Base-by-base conservation (phyloP, 2,797 vertebrate species). In the Chromis chromis region DNA sequence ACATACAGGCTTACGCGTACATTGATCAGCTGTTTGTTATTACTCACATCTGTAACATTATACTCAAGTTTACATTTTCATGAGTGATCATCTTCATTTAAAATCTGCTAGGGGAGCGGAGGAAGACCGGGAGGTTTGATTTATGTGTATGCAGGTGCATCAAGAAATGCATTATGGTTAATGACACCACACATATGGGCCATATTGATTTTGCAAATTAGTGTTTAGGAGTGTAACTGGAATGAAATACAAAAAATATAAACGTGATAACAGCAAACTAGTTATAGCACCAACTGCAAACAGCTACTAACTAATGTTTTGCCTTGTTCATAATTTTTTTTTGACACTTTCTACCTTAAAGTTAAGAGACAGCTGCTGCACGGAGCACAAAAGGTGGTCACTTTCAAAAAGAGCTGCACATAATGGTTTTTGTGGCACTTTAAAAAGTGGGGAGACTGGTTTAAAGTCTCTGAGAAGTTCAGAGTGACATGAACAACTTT, bases 401-500 rank as follows among this genome's bases (percentile, higher is more conserved):
- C 64, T 70, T 75, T 61, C 12, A 36, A 74, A 83, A 76, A 54
- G 31, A 70, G 69, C 70, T 64, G 49, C 62, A 64, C 44, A 69
- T 53, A 58, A 36, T 56, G 16, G 11, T 62, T 52, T 67, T n/a
- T 74, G 46, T 46, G 46, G 64, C 52, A 42, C 66, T 82, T 79
- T 78, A 4, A 69, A 63, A 83, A 84, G 76, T 81, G 77, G 24
- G 55, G 21, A 52, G 49, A 84, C n/a, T 36, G 28, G 31, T 77
- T 70, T 57, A 46, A 84, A 68, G 76, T 78, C 57, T 75, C 57
- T 14, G 62, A 77, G 76, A 69, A 65, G 54, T 81, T 60, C 24
- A 49, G 55, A 60, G 40, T 71, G 72, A 73, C 46, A 62, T 50
- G 60, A 68, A 25, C 25, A 68, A 65, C 10, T 42, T 62, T 42